Percentiles rank a stretch among this genome's conserved stretches.
Conservation (phyloP, 2,888 invertebrate species). For the Lampropteryx suffumata region DNA sequence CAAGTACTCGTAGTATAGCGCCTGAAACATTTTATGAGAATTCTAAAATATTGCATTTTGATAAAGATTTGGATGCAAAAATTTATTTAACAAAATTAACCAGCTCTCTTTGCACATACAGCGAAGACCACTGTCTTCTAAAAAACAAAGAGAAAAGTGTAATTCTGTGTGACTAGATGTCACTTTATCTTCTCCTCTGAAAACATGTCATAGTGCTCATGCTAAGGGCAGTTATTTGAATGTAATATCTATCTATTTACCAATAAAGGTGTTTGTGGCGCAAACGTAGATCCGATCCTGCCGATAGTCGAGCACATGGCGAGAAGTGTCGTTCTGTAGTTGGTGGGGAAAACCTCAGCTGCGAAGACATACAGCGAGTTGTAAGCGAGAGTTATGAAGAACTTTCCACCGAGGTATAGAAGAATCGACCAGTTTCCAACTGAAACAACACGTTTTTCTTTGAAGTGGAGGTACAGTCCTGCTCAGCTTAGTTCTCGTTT, state of each 20-base stretch:
- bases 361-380: constrained; percentile 86
- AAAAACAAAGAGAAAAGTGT: no score
- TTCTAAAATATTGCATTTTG: no score
- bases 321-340: constrained; percentile 84
- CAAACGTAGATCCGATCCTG: constrained; percentile 85
- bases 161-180: background rate
- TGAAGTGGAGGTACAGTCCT: no score
- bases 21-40: constrained; percentile 49
- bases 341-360: constrained; percentile 87
- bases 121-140: no score
- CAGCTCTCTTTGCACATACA: no score
- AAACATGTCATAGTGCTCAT: no score
- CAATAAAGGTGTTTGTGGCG: constrained; percentile 86
- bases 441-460: constrained; percentile 33
- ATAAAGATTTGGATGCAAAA: no score
- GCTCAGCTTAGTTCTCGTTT: no score
- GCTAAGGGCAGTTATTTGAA: background rate
- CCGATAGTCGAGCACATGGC: constrained; percentile 87
- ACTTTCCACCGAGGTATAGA: constrained; percentile 85
- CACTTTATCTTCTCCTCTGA: background rate
- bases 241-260: constrained; percentile 60
- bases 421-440: constrained; percentile 79
- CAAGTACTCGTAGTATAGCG: constrained; percentile 68
- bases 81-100: no score
- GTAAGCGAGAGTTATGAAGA: constrained; percentile 86